Evolutionary conservation across 2,113 vertebrate species (phyloP).

Genomic region (Dipodomys stephensi): DNA sequence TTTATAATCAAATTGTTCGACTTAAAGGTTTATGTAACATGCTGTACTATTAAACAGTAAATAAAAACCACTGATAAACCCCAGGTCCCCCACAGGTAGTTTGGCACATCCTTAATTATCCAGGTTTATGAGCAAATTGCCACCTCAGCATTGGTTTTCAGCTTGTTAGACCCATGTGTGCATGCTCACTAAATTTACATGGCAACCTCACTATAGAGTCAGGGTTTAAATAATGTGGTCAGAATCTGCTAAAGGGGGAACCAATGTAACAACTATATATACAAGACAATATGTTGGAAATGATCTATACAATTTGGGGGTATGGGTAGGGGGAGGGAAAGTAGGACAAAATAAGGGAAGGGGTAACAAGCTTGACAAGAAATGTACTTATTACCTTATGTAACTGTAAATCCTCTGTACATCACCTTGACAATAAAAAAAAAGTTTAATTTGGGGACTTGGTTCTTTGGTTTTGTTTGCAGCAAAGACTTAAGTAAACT

Average conservation of each 20-base stretch:
- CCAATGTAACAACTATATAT: too few relatives aligned
- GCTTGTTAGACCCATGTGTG: conserved; percentile 61
- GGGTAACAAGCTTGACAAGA: too few relatives aligned
- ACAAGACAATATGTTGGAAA: too few relatives aligned
- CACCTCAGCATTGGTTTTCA: conserved; percentile 59
- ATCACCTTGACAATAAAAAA: too few relatives aligned
- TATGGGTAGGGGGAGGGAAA: too few relatives aligned
- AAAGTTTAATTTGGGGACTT: neutral
- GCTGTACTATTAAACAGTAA: conserved; percentile 86
- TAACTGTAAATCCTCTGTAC: too few relatives aligned
- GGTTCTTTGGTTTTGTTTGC: conserved; percentile 48
- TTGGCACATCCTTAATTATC: conserved; percentile 86
- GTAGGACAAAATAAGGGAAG: too few relatives aligned
- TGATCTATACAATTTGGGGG: too few relatives aligned
- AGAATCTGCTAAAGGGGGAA: too few relatives aligned
- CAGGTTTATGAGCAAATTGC: conserved; percentile 84
- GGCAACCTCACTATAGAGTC: conserved; percentile 56
- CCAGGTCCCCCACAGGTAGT: conserved; percentile 76
- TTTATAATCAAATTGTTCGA: conserved; percentile 88
- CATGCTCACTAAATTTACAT: neutral
- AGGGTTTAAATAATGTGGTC: conserved; percentile 38
- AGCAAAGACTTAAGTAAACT: neutral
- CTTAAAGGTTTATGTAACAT: conserved; percentile 86
- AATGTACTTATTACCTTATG: too few relatives aligned
- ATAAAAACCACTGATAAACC: conserved; percentile 85